Evolutionary conservation across 2,888 invertebrate genomes (phyloP), one percentile per base, ranked within the genome.

Genomic region (Epistrophe eligans): DNA sequence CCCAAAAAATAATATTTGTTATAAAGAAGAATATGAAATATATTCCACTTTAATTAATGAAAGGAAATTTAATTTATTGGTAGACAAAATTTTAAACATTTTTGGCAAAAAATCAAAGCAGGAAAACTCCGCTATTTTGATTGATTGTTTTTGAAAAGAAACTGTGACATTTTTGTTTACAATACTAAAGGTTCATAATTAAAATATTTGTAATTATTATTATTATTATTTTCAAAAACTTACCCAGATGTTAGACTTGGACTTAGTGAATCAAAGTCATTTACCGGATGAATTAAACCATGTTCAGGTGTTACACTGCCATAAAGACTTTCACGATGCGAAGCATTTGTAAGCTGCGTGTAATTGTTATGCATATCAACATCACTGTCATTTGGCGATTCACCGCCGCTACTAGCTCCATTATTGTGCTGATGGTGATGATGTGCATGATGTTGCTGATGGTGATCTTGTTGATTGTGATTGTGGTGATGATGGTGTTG

Each of bases 291-390:
- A 55, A 89, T 84, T 0, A 88, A 89, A 32, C 90, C 83, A 60
- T 91, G 91, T 28, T 92, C 91, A 62, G 92, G 91, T 28, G 92
- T 90, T 43, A 92, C 88, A 89, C 90, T 91, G 57, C 91, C 90
- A 57, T 91, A 92, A 43, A 85, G 79, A 58, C 90, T 90, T 52
- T 92, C 92, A 45, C 91, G 90, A 77, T 91, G 91, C n/a, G 90
- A 88, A 5, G 91, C 91, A 84, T 90, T 92, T 24, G 91, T 92
- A 52, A 93, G 85, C 84, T 93, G 93, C 8, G 93, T 93, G 73
- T 92, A 93, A 15, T 62, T 62, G 77, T 90, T 93, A 74, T 92
- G 92, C 77, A 92, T 79, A 1, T 91, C 90, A 72, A 90, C 90
- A 48, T 90, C 91, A 55, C 90, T 90, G 70, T 64, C 88, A 57